These are phyloP conservation scores for Clusia tigrina DNA, from an alignment of 2,888 invertebrate species.

Conservation along the genomic window DNA sequence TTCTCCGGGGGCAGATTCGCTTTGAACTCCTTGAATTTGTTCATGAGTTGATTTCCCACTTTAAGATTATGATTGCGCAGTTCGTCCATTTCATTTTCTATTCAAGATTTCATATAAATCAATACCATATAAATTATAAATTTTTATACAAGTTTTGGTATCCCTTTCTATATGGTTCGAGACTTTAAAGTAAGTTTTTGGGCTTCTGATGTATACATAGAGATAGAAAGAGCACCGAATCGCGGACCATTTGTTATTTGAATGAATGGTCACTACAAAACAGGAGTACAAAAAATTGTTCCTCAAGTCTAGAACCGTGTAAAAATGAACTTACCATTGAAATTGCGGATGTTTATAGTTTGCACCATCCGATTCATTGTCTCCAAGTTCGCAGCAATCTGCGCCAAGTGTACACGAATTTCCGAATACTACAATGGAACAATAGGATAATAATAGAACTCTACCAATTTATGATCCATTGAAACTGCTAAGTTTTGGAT, in stretches of 20 bases:
- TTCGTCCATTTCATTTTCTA: constrained; percentile 62
- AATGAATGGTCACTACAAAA: too few relatives aligned
- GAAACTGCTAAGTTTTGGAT: too few relatives aligned
- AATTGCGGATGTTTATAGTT: constrained; percentile 57
- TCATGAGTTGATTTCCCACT: constrained; percentile 60
- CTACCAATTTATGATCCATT: too few relatives aligned
- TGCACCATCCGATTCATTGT: constrained; percentile 62
- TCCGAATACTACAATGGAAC: constrained; percentile 55
- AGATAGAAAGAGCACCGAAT: too few relatives aligned
- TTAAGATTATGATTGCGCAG: constrained; percentile 59
- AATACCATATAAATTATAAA: too few relatives aligned
- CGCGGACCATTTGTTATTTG: too few relatives aligned
- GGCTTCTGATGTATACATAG: too few relatives aligned
- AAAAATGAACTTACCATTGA: constrained; percentile 50
- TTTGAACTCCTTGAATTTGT: constrained; percentile 60
- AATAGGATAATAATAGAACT: too few relatives aligned
- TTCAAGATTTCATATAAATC: too few relatives aligned
- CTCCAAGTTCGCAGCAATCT: constrained; percentile 58
- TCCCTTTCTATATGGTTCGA: too few relatives aligned
- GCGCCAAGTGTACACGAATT: constrained; percentile 55
- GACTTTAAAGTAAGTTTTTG: too few relatives aligned
- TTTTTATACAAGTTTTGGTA: neutral
- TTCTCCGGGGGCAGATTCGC: constrained; percentile 56
- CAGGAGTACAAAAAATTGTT: neutral
- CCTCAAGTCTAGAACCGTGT: neutral